phyloP scores from a whole-genome alignment of 2,113 vertebrate species.

The Poeciliopsis occidentalis region DNA sequence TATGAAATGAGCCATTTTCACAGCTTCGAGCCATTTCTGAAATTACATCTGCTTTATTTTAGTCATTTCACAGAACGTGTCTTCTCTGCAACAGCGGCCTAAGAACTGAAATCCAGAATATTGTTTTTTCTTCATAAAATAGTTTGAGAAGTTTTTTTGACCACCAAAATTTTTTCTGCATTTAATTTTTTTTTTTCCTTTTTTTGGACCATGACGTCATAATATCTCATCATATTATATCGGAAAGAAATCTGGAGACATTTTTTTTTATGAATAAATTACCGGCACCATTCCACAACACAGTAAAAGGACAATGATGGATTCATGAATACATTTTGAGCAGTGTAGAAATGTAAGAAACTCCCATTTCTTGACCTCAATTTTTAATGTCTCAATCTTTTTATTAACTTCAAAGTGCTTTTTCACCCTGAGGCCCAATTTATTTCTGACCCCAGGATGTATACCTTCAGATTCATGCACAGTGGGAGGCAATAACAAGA shows the following conservation, averaged over 20 bases:
- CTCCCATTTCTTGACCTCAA: conserved; percentile 12
- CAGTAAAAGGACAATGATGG: conserved; percentile 9
- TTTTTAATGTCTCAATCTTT: conserved; percentile 23
- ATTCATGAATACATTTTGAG: conserved; percentile 25
- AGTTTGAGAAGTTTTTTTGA: not conserved
- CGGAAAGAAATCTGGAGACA: not conserved
- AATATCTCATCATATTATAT: not conserved
- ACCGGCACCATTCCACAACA: not conserved
- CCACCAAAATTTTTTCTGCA: not conserved
- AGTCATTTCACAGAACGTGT: not conserved
- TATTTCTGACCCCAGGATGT: conserved; percentile 26
- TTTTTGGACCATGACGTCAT: not conserved
- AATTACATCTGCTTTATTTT: not conserved
- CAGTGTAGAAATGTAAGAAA: conserved; percentile 5
- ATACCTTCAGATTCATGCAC: conserved; percentile 17
- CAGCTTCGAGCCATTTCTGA: not conserved
- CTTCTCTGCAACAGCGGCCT: not conserved
- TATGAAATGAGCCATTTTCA: conserved; percentile 10
- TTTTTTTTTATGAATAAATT: conserved; percentile 2
- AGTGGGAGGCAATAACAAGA: conserved; percentile 10
- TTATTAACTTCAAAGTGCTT: conserved; percentile 29
- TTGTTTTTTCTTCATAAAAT: not conserved
- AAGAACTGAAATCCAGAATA: not conserved
- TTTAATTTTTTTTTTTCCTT: not conserved
- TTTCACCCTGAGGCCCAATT: conserved; percentile 33